Conservation (phyloP, 2,797 vertebrate genomes). For the Bradypus variegatus region DNA sequence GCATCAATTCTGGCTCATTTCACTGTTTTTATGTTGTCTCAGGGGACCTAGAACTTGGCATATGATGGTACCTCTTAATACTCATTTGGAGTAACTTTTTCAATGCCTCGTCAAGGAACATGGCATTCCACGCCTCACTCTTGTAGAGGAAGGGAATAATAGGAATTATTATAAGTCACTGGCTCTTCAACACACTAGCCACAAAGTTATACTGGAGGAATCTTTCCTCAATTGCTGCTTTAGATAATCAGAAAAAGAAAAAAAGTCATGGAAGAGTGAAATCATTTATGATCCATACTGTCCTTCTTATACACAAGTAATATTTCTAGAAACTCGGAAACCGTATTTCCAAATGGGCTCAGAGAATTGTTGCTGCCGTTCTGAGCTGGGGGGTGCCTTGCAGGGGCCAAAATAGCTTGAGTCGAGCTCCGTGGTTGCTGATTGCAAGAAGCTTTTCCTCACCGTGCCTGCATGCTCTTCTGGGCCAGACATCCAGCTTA, state of each 20-base stretch:
- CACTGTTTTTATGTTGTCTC: background rate
- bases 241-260: background rate
- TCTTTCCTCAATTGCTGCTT: background rate
- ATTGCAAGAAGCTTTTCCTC: background rate
- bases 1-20: background rate
- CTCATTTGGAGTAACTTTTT: background rate
- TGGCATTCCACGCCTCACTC: background rate
- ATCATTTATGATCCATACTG: background rate
- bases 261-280: background rate
- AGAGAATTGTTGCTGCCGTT: background rate
- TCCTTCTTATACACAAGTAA: background rate
- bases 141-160: background rate
- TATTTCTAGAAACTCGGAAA: background rate
- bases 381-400: background rate
- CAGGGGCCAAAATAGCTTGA: fast-evolving
- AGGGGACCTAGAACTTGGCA: background rate
- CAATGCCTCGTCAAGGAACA: background rate
- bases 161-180: background rate
- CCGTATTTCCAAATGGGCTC: background rate
- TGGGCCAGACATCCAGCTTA: background rate
- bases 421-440: fast-evolving
- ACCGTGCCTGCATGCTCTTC: fast-evolving
- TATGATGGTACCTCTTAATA: background rate
- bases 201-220: background rate
- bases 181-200: background rate